A percentile compares a stretch with the other conserved stretches of the same genome.
These are phyloP conservation scores for Dicrurus megarhynchus DNA, from an alignment of 2,113 vertebrate species.

Conservation along the genomic window DNA sequence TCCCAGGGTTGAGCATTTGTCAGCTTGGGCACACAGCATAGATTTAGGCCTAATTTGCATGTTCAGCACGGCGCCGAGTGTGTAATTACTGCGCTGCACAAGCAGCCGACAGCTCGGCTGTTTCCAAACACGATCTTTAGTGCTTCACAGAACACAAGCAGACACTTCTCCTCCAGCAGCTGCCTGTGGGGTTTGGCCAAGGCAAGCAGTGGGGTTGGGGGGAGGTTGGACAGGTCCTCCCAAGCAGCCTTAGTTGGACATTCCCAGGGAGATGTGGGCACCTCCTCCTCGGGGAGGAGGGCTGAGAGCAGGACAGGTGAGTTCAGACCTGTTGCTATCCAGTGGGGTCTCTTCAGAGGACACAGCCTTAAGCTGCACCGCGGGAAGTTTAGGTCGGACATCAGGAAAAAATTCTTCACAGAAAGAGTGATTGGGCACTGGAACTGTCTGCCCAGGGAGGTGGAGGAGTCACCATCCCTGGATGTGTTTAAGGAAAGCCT, in stretches of 20 bases:
- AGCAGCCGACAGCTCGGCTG: neutral
- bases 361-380: rapidly evolving
- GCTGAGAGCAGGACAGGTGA: neutral
- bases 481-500: neutral
- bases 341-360: neutral
- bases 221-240: neutral
- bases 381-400: neutral
- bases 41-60: neutral
- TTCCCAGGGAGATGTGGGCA: neutral
- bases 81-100: neutral
- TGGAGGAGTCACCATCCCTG: neutral
- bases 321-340: neutral
- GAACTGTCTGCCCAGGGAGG: neutral
- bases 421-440: neutral
- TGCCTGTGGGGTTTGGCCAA: neutral
- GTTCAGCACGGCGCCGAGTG: neutral
- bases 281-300: neutral
- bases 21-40: neutral
- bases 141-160: neutral
- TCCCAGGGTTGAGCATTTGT: neutral
- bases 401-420: neutral
- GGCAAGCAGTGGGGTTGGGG: neutral
- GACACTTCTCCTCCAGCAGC: neutral
- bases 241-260: neutral
- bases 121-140: neutral